Base-by-base conservation (phyloP, 2,797 vertebrate genomes). In the Pampus argenteus region DNA sequence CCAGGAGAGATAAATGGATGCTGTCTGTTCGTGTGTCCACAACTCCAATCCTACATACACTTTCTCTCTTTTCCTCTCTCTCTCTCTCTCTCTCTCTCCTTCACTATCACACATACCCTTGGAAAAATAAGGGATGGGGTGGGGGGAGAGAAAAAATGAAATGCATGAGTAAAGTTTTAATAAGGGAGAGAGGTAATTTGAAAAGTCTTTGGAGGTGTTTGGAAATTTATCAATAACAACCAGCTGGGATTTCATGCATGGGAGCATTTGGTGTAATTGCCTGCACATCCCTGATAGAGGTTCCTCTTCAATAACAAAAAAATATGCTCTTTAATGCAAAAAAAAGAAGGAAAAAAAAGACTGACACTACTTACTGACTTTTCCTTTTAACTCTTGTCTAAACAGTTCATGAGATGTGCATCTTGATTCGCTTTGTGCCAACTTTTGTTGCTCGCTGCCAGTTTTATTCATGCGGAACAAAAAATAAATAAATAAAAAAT, bases 201-300 rank as follows among this genome's bases (percentile, higher is more conserved):
- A 95, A 95, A 94, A 94, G 93, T 93, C 91, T 95, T 92, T 82
- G 87, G 91, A 92, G 91, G 93, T 92, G 91, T 95, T 94, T 89
- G 83, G 89, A 93, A 94, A 94, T 94, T 92, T 94, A 95, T 95
- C 94, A 95, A 95, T 95, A 94, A 94, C 91, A 94, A 90, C 86
- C 94, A 94, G 94, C 91, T 91, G 90, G 93, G 90, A 94, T 95
- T 94, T 95, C 90, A 95, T 91, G 93, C 94, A 94, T 95, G 94
- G 89, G 70, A 91, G 91, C 89, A 90, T 93, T 92, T 86, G 87
- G 92, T 94, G 93, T 95, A 95, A 95, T 95, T 95, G 94, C 93
- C 93, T 95, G 93, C 90, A 93, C 91, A 91, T 91, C 84, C 92
- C 91, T 90, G 94, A 95, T 95, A 95, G 91, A 94, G 91, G 89